Conservation (phyloP, 2,888 invertebrate genomes). For the Sesia bembeciformis region DNA sequence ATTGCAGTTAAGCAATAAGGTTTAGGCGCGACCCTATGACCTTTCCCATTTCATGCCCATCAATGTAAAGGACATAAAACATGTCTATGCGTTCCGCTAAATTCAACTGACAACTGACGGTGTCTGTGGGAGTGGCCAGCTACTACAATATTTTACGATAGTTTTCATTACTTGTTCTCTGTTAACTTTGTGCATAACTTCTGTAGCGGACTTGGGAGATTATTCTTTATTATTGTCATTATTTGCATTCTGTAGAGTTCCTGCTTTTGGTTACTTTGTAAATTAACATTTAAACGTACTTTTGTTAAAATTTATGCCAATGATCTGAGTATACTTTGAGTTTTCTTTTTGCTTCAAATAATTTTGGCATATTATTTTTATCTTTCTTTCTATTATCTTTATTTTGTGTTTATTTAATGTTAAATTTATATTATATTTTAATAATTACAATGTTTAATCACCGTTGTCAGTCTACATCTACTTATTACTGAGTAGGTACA, state of each 20-base stretch:
- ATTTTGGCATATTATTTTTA: no score
- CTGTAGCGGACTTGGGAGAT: constrained; percentile 13
- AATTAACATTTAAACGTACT: no score
- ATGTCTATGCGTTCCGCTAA: constrained; percentile 38
- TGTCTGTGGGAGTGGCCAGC: constrained; percentile 32
- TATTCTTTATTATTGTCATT: constrained; percentile 27
- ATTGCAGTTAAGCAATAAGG: background rate
- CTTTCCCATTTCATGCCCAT: constrained; percentile 42
- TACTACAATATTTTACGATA: constrained; percentile 42
- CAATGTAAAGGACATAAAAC: constrained; percentile 59
- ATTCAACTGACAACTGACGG: constrained; percentile 26
- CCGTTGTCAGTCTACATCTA: no score
- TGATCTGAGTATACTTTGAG: no score
- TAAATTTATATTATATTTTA: no score
- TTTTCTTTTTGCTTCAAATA: no score
- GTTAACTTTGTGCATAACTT: constrained; percentile 14
- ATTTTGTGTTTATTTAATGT: no score
- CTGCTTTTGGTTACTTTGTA: no score
- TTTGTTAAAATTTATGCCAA: no score
- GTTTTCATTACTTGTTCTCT: constrained; percentile 35
- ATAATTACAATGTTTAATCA: no score
- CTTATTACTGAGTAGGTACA: no score
- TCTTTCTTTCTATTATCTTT: no score
- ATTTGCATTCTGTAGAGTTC: constrained; percentile 4
- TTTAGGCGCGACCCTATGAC: constrained; percentile 19